A percentile compares a stretch with the other conserved stretches of the same genome.
Evolutionary conservation across 1,140 invertebrate species (phyloP).

Genomic region (Cydia amplana): DNA sequence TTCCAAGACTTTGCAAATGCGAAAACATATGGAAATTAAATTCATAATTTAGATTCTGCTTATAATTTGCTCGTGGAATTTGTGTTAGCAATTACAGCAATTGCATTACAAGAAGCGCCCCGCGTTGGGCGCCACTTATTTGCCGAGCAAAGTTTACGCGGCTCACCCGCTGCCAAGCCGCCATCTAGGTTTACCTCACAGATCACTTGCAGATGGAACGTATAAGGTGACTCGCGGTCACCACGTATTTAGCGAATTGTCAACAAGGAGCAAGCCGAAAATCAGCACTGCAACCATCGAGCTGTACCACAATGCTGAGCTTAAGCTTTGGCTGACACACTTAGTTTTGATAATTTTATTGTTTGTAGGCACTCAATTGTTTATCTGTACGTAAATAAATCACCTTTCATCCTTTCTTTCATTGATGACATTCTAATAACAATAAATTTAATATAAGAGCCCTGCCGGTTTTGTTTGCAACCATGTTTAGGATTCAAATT

Average conservation of each 20-base stretch:
- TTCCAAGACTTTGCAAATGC: not conserved
- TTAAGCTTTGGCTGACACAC: no score
- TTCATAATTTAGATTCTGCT: constrained; percentile 41
- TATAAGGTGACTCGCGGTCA: not conserved
- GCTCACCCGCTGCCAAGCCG: constrained; percentile 31
- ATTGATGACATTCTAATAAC: no score
- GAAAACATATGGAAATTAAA: not conserved
- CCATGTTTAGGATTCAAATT: no score
- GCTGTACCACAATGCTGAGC: no score
- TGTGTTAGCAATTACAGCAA: constrained; percentile 24
- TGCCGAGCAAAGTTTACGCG: constrained; percentile 44
- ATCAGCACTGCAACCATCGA: no score
- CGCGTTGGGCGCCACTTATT: constrained; percentile 40
- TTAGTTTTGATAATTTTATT: no score
- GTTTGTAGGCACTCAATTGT: no score
- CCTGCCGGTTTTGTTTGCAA: no score
- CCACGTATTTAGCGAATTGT: not conserved
- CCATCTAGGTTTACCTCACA: constrained; percentile 10
- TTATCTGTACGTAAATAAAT: no score
- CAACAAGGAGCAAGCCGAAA: not conserved
- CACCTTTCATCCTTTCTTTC: no score
- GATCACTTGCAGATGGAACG: not conserved
- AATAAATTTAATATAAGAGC: no score
- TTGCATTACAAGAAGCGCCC: constrained; percentile 25
- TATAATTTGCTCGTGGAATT: constrained; percentile 44